Base-by-base conservation (phyloP, 2,888 invertebrate genomes). In the Amiota mariae region DNA sequence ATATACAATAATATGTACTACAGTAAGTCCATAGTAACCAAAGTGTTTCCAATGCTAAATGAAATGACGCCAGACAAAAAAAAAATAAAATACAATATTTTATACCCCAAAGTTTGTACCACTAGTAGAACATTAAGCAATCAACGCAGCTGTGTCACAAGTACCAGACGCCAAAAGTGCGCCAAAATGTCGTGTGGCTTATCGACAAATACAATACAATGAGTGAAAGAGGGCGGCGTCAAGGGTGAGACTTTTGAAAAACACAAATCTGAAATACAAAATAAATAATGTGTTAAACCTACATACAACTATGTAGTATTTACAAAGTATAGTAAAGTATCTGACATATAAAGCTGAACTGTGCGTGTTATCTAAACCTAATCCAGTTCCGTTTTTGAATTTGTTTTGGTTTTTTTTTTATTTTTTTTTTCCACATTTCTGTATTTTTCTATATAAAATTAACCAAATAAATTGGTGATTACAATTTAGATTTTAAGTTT, bases 281-380 rank as follows among this genome's bases (percentile, higher is more conserved):
- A 36, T 36, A 36, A 36, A 36, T 36, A 24, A 24, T 2, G 24
- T 3, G 24, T 24, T 2, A 24, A 24, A 36, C 36, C 2, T 36
- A 36, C 36, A 36, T 36, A 36, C 36, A 6, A 3, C n/a, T n/a
- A 3, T 24, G 24, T 24, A 36, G 6, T 36, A 6, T 36, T 4
- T 36, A 36, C 36, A 36, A 36, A 36, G 36, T 36, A 36, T 6
- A 36, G 36, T 36, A 36, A 36, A 36, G 36, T 6, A 36, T 36
- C 36, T 36, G 6, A 36, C n/a, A 63, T 15, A 46, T 8, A 8
- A 36, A 77, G 81, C 85, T 80, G 77, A 80, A 77, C 75, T 76
- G 85, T 82, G 87, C 85, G 85, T 86, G 85, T 81, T 85, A 76
- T 85, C 85, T 86, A 78, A 80, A 24, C 78, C 82, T 87, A 86